Evolutionary conservation across 2,797 vertebrate species (phyloP).

Genomic region (Potorous gilbertii): DNA sequence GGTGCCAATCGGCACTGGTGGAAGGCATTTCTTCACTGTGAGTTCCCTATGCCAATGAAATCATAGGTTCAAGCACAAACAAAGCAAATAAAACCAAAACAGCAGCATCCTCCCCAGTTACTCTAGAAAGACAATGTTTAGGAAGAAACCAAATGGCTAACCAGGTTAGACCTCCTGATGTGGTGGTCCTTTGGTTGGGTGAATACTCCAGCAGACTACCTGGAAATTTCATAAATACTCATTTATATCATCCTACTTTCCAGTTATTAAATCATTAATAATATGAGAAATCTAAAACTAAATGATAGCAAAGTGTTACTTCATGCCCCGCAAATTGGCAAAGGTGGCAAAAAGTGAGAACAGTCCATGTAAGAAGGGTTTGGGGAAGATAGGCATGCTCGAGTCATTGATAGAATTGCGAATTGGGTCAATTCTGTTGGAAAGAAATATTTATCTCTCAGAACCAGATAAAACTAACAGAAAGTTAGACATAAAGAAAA

Average conservation of each 20-base stretch:
- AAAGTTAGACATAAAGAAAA: not conserved
- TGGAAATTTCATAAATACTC: not conserved
- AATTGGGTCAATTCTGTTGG: not conserved
- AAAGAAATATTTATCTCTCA: not conserved
- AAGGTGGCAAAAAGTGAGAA: not conserved
- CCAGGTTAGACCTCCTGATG: not conserved
- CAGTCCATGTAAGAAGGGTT: not conserved
- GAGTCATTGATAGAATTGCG: not conserved
- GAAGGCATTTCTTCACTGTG: not conserved
- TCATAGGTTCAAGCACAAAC: not conserved
- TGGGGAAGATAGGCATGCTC: not conserved
- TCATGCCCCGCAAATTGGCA: not conserved
- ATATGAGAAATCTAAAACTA: not conserved
- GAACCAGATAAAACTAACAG: not conserved
- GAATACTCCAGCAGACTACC: not conserved
- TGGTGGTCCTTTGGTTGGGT: not conserved
- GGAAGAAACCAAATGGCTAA: not conserved
- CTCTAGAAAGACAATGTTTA: not conserved
- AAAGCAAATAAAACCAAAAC: not conserved
- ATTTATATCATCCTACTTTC: not conserved
- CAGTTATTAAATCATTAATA: not conserved
- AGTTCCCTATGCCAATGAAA: not conserved
- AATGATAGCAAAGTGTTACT: not conserved
- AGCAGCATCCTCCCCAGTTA: not conserved
- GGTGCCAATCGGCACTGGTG: not conserved